Percentiles rank a stretch among this genome's conserved stretches.
Evolutionary conservation across 2,888 invertebrate genomes (phyloP).

Genomic region (Drosophila ustulata): DNA sequence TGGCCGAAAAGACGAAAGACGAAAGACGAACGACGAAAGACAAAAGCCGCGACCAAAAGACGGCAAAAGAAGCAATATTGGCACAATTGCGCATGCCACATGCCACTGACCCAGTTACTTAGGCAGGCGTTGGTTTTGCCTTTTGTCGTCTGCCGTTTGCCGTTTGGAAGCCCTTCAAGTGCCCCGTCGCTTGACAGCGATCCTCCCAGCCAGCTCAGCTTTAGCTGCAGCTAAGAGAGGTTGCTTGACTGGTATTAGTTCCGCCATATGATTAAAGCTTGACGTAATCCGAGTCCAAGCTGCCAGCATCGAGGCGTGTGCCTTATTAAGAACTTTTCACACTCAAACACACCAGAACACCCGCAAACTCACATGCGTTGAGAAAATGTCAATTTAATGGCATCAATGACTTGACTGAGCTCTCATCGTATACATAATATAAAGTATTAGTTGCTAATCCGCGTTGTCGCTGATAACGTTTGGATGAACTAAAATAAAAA

Average conservation of each 20-base stretch:
- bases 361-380: background rate
- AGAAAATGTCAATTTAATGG: background rate
- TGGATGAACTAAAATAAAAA: background rate
- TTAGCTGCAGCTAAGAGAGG: slow-evolving; percentile 26
- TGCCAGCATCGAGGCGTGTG: slow-evolving; percentile 23
- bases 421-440: background rate
- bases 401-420: slow-evolving; percentile 11
- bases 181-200: slow-evolving; percentile 63
- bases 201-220: slow-evolving; percentile 60
- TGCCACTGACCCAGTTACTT: slow-evolving; percentile 80
- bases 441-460: background rate
- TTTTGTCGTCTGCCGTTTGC: slow-evolving; percentile 46
- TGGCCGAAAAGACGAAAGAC: slow-evolving; percentile 26
- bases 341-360: background rate
- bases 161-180: slow-evolving; percentile 64
- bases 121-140: slow-evolving; percentile 27
- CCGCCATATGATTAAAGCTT: slow-evolving; percentile 75
- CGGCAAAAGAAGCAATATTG: slow-evolving; percentile 37
- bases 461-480: background rate
- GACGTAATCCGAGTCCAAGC: slow-evolving; percentile 65
- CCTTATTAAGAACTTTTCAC: slow-evolving; percentile 30
- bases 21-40: slow-evolving; percentile 27
- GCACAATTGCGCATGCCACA: slow-evolving; percentile 41
- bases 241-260: slow-evolving; percentile 62
- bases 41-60: slow-evolving; percentile 65